Evolutionary conservation across 2,888 invertebrate genomes (phyloP).

Genomic region (Dastarcus helophoroides): DNA sequence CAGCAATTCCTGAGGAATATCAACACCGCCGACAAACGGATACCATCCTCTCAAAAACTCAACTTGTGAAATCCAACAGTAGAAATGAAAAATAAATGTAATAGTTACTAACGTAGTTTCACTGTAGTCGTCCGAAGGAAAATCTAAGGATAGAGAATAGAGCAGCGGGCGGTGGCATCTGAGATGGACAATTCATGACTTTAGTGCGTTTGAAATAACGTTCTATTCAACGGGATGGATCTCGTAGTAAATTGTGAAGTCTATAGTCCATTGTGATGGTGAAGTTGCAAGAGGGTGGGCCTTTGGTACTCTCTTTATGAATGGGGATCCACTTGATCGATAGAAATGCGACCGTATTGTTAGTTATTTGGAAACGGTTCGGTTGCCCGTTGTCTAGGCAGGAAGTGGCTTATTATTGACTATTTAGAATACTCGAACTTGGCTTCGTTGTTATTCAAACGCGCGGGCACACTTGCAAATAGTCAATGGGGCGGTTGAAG

Average conservation of each 20-base stretch:
- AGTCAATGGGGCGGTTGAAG: too few species aligned
- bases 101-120: too few species aligned
- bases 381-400: slow-evolving; percentile 18
- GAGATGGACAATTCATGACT: too few species aligned
- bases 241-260: slow-evolving; percentile 13
- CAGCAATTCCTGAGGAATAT: slow-evolving; percentile 24
- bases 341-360: slow-evolving; percentile 14
- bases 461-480: not conserved
- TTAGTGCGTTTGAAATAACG: slow-evolving; percentile 10
- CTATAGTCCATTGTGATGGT: too few species aligned
- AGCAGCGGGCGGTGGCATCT: too few species aligned
- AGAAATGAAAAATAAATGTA: too few species aligned
- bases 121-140: too few species aligned
- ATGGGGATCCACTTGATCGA: slow-evolving; percentile 10
- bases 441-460: slow-evolving; percentile 8
- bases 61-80: too few species aligned
- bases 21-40: too few species aligned
- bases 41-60: too few species aligned
- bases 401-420: slow-evolving; percentile 24
- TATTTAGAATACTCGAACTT: slow-evolving; percentile 17
- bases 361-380: slow-evolving; percentile 17
- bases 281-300: slow-evolving; percentile 11
- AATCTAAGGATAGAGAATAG: too few species aligned
- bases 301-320: slow-evolving; percentile 12
- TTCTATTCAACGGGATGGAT: slow-evolving; percentile 10